Evolutionary conservation across 92 coral and sea anemone genomes (phyloP).

Genomic region (Chrysogorgia sp.): DNA sequence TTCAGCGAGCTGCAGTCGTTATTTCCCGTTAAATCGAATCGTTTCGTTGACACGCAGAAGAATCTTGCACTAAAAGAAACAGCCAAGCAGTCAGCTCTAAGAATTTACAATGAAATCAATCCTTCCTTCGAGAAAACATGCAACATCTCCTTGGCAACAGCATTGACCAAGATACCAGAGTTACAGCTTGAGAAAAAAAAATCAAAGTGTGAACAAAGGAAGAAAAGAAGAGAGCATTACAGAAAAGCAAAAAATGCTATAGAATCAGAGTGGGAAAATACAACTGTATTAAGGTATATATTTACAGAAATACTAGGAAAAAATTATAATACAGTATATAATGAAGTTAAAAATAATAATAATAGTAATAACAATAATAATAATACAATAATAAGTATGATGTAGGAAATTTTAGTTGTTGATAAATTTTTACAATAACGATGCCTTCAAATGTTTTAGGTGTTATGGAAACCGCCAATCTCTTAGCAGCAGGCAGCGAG

Average conservation of each 20-base stretch:
- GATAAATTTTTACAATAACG: no score
- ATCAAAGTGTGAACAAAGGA: slow-evolving; percentile 10
- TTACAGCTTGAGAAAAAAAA: slow-evolving; percentile 26
- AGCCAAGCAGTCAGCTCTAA: neutral
- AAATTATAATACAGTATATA: no score
- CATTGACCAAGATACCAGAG: slow-evolving; percentile 29
- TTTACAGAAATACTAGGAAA: no score
- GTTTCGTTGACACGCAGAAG: neutral
- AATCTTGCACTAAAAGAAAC: neutral
- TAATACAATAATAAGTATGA: no score
- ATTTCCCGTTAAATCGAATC: neutral
- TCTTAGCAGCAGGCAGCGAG: slow-evolving; percentile 22
- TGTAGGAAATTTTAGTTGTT: no score
- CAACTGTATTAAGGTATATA: slow-evolving; percentile 30
- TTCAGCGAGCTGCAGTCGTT: neutral
- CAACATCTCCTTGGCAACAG: slow-evolving; percentile 23
- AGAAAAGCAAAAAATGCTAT: neutral
- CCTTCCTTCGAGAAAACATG: neutral
- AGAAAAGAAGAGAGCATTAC: slow-evolving; percentile 11
- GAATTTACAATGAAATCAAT: slow-evolving; percentile 23
- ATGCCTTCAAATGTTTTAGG: no score
- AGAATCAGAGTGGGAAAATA: slow-evolving; percentile 26
- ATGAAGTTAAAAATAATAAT: no score
- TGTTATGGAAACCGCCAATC: slow-evolving; percentile 41
- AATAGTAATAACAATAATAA: no score